These are phyloP conservation scores for Pungitius pungitius DNA, from an alignment of 2,113 vertebrate genomes.

Conservation along the genomic window DNA sequence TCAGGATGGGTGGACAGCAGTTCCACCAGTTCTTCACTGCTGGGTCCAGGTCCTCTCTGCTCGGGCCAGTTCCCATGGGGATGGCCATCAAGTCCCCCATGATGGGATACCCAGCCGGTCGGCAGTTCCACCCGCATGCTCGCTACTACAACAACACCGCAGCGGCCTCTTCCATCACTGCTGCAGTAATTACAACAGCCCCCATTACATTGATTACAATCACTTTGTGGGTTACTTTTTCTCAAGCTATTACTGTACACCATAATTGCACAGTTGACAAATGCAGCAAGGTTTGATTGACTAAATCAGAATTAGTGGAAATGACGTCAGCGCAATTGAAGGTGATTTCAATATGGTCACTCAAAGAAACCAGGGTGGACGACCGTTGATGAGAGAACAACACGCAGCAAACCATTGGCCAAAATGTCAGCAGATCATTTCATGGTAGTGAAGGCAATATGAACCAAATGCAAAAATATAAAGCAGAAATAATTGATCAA, in stretches of 20 bases:
- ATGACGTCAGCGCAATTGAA: background rate
- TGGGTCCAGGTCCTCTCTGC: slow-evolving; percentile 89
- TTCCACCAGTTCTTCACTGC: slow-evolving; percentile 93
- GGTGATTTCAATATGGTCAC: background rate
- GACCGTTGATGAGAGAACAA: background rate
- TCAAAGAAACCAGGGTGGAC: background rate
- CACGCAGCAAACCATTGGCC: background rate
- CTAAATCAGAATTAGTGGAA: background rate
- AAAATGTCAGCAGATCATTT: background rate
- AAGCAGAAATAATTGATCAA: background rate
- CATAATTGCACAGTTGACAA: background rate
- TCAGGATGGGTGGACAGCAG: slow-evolving; percentile 88
- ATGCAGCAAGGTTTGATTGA: background rate
- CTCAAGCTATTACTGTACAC: background rate
- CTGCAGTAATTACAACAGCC: slow-evolving; percentile 47
- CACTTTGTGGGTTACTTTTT: background rate
- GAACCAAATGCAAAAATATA: background rate
- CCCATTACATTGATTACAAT: slow-evolving; percentile 17
- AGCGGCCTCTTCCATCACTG: slow-evolving; percentile 20
- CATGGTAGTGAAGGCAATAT: background rate
- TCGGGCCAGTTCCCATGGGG: slow-evolving; percentile 93
- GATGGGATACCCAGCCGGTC: slow-evolving; percentile 83
- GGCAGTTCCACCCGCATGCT: slow-evolving; percentile 84
- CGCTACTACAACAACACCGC: slow-evolving; percentile 77
- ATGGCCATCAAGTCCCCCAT: slow-evolving; percentile 89